Base-by-base conservation (phyloP, 2,888 invertebrate genomes). In the Strigamia transsilvanica region DNA sequence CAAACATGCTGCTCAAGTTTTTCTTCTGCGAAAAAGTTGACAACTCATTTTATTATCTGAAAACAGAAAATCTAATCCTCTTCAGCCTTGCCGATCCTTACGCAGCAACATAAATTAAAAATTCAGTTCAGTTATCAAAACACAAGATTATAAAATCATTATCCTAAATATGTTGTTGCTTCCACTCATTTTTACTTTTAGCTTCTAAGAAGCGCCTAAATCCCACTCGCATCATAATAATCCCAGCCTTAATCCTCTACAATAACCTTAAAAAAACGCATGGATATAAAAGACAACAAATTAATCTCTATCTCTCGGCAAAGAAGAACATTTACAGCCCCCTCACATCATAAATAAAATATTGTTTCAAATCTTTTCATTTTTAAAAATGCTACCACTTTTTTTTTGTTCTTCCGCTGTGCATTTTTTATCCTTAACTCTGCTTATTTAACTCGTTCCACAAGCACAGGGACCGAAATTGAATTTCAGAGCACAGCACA, bases 371-470 rank as follows among this genome's bases (percentile, higher is more conserved):
- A 73, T 32, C 32, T 73, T 32, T 73, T 32, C 73, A 73, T 73
- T 73, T 56, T 73, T 27, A 73, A 73, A 73, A 73, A 73, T 73
- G 32, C 27, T 32, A 73, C 32, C 32, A 56, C 1, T n/a, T 32
- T 73, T 32, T 66, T 66, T 73, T 27, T 73, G 10, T 73, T 73
- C 7, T 12, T 73, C n/a, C 32, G 27, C n/a, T 27, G 6, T n/a
- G n/a, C 27, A 23, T 27, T 73, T 73, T 27, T 73, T 73, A 1
- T 7, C 18, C 18, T 18, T 32, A 27, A 32, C 73, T 73, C 32
- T 73, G 73, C 73, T 73, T 73, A 73, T 73, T 73, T 73, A 73
- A 73, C 73, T 73, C 73, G 73, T 73, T 73, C 32, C 73, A 73
- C 73, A 73, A 73, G 73, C 73, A 73, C 15, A 18, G 73, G 32